Evolutionary conservation across 2,888 invertebrate genomes (phyloP).

Genomic region (Perizoma flavofasciatum): DNA sequence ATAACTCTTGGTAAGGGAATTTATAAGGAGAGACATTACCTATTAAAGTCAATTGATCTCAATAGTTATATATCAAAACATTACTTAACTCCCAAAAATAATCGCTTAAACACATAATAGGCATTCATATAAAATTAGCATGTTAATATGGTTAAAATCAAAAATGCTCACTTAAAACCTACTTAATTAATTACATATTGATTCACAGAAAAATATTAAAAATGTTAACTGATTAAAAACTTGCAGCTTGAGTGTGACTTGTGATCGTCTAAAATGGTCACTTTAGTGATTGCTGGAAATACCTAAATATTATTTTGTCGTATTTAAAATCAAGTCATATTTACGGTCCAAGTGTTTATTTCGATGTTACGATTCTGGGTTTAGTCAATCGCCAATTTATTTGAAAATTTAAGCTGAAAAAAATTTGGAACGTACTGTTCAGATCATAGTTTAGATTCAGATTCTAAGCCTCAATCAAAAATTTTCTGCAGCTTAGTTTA

Average conservation of each 20-base stretch:
- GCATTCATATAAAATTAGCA: conserved; percentile 73
- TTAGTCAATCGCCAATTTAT: conserved; percentile 56
- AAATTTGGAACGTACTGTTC: conserved; percentile 4
- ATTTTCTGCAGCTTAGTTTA: conserved; percentile 43
- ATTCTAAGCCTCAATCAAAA: conserved; percentile 10
- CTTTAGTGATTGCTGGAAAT: conserved; percentile 40
- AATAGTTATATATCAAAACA: conserved; percentile 70
- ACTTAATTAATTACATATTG: conserved; percentile 67
- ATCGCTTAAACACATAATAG: conserved; percentile 46
- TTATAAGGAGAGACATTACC: conserved; percentile 10
- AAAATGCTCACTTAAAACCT: conserved; percentile 70
- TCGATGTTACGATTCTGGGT: conserved; percentile 57
- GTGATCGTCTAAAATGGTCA: conserved; percentile 32
- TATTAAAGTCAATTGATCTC: conserved; percentile 39
- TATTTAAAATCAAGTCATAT: conserved; percentile 74
- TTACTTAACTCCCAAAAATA: conserved; percentile 52
- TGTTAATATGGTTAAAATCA: conserved; percentile 82
- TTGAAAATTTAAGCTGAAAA: conserved; percentile 26
- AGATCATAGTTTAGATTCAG: conserved; percentile 7
- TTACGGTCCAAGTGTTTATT: conserved; percentile 57
- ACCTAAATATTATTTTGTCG: conserved; percentile 52
- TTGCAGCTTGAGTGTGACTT: conserved; percentile 47
- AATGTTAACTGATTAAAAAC: conserved; percentile 80
- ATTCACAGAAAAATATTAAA: conserved; percentile 54
- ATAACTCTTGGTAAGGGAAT: conserved; percentile 60